Evolutionary conservation across 2,888 invertebrate genomes (phyloP).

Genomic region (Hydrotaea diabolus): DNA sequence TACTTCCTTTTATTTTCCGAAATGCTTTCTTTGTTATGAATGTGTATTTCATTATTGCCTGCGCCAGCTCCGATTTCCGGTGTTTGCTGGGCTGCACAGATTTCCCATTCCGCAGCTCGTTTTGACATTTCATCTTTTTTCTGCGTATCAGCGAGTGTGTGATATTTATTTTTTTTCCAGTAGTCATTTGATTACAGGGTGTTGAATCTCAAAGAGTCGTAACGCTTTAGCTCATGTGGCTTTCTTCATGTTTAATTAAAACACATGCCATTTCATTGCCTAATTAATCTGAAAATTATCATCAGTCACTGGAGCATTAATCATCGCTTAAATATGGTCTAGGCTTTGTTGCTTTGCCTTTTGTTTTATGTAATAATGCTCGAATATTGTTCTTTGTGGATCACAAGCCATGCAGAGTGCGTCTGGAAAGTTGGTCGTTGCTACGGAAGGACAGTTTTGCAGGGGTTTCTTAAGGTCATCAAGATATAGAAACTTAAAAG

Average conservation of each 20-base stretch:
- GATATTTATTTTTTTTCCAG: constrained; percentile 6
- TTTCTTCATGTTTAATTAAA: constrained; percentile 54
- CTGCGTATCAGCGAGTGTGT: constrained; percentile 19
- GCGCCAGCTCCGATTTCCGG: not conserved
- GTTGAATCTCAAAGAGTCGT: constrained; percentile 41
- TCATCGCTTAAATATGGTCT: constrained; percentile 72
- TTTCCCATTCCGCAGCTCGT: not conserved
- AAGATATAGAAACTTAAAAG: too few relatives aligned
- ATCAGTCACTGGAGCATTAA: constrained; percentile 76
- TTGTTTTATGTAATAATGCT: constrained; percentile 71
- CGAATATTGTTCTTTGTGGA: too few relatives aligned
- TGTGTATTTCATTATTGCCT: constrained; percentile 49
- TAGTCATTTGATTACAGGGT: not conserved
- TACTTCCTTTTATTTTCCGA: constrained; percentile 68
- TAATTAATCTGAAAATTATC: constrained; percentile 78
- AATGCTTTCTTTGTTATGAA: constrained; percentile 67
- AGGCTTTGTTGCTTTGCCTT: constrained; percentile 71
- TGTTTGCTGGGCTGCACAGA: not conserved
- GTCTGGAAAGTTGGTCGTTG: too few relatives aligned
- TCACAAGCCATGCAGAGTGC: too few relatives aligned
- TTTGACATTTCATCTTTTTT: constrained; percentile 26
- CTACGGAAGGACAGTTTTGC: too few relatives aligned
- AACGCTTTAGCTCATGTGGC: constrained; percentile 62
- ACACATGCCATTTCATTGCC: constrained; percentile 73
- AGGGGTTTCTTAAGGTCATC: too few relatives aligned